Percentiles rank a stretch among this genome's conserved stretches.
phyloP scores from a whole-genome alignment of 1,140 invertebrate genomes.

The Mylabris phalerata region DNA sequence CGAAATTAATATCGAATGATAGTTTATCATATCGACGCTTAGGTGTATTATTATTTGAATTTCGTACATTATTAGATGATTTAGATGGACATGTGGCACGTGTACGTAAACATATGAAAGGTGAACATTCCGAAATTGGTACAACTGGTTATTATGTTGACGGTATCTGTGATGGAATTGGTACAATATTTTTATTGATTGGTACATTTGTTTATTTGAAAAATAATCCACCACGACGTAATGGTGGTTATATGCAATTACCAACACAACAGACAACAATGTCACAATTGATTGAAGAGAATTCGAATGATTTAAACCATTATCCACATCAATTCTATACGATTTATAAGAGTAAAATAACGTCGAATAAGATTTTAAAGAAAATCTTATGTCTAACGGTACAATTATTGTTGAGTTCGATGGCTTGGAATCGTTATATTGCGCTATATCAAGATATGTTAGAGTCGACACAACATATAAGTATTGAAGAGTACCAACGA shows the following conservation, averaged over 20 bases:
- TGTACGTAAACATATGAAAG: constrained; percentile 57
- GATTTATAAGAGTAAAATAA: constrained; percentile 58
- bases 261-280: constrained; percentile 27
- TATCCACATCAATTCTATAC: constrained; percentile 17
- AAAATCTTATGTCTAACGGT: constrained; percentile 60
- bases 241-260: constrained; percentile 54
- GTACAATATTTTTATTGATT: constrained; percentile 58
- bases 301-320: constrained; percentile 43
- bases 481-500: constrained; percentile 41
- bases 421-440: constrained; percentile 76
- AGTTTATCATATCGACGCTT: constrained; percentile 58
- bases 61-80: constrained; percentile 71
- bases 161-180: constrained; percentile 66
- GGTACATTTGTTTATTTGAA: constrained; percentile 59
- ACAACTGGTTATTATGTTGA: constrained; percentile 65
- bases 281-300: constrained; percentile 36
- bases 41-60: constrained; percentile 65
- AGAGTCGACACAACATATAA: constrained; percentile 51
- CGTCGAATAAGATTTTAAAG: constrained; percentile 53
- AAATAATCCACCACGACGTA: constrained; percentile 57
- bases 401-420: constrained; percentile 63
- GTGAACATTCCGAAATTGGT: constrained; percentile 64
- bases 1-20: constrained; percentile 61
- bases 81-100: constrained; percentile 73
- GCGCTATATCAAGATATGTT: constrained; percentile 67